Evolutionary conservation across 1,140 invertebrate genomes (phyloP).

Genomic region (Lucilia sericata): DNA sequence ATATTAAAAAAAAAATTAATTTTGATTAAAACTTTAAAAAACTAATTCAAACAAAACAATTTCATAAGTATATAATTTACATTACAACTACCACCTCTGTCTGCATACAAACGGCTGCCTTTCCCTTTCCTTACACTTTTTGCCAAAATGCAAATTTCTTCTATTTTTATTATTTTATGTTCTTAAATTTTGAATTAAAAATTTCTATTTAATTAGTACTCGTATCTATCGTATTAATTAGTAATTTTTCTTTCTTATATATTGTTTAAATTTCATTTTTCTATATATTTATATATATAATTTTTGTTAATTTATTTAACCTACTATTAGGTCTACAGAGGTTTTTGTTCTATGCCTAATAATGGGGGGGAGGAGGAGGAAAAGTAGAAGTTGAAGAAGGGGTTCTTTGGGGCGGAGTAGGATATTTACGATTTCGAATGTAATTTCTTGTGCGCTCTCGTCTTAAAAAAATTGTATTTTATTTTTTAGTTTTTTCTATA

Average conservation of each 20-base stretch:
- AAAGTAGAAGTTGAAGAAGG: too few species aligned
- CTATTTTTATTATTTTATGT: neutral
- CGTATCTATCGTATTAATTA: too few species aligned
- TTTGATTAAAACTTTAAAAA: too few species aligned
- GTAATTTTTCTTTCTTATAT: too few species aligned
- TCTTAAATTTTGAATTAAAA: neutral
- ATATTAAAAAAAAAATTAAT: too few species aligned
- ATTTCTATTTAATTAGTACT: neutral
- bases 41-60: neutral
- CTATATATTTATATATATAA: neutral
- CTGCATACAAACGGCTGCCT: neutral
- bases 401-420: neutral
- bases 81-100: neutral
- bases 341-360: neutral
- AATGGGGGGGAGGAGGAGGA: neutral
- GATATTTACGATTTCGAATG: conserved; percentile 25
- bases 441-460: conserved; percentile 31
- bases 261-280: too few species aligned
- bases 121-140: too few species aligned
- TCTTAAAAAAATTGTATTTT: neutral
- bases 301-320: neutral
- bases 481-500: conserved; percentile 24
- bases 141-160: neutral
- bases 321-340: conserved; percentile 19
- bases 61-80: neutral